A percentile compares a stretch with the other conserved stretches of the same genome.
Evolutionary conservation across 2,888 invertebrate genomes (phyloP).

Genomic region (Nezara viridula): DNA sequence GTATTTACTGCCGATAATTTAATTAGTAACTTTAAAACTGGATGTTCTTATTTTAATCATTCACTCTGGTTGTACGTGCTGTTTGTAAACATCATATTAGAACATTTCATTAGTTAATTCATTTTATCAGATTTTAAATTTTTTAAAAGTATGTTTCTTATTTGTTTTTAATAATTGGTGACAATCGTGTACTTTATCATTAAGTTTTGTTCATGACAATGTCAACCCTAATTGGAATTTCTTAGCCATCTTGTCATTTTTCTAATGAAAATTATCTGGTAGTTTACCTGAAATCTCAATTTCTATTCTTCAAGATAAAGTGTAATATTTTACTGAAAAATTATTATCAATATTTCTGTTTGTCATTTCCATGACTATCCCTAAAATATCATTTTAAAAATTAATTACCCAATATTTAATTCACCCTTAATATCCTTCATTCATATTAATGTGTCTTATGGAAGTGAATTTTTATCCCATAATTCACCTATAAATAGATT

Average conservation of each 20-base stretch:
- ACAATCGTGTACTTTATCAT: neutral
- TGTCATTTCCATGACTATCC: neutral
- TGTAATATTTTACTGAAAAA: neutral
- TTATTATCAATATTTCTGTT: neutral
- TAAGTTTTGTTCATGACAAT: neutral
- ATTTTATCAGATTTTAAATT: neutral
- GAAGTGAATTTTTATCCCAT: neutral
- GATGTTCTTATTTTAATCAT: too few species aligned
- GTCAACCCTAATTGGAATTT: neutral
- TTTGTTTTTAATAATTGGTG: too few species aligned
- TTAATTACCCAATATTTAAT: neutral
- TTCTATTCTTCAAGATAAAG: neutral
- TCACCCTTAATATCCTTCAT: neutral
- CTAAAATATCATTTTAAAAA: neutral
- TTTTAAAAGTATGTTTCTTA: too few species aligned
- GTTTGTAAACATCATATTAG: neutral
- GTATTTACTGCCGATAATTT: neutral
- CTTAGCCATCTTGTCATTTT: neutral
- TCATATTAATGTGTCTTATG: neutral
- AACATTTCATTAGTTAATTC: neutral
- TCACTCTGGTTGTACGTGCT: too few species aligned
- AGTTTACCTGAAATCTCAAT: neutral
- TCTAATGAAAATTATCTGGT: neutral
- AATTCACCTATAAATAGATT: slow-evolving; percentile 10
- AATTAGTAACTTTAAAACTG: neutral